Percentiles rank a stretch among this genome's conserved stretches.
Conservation (phyloP, 1,140 invertebrate genomes). For the Tenebrio molitor region DNA sequence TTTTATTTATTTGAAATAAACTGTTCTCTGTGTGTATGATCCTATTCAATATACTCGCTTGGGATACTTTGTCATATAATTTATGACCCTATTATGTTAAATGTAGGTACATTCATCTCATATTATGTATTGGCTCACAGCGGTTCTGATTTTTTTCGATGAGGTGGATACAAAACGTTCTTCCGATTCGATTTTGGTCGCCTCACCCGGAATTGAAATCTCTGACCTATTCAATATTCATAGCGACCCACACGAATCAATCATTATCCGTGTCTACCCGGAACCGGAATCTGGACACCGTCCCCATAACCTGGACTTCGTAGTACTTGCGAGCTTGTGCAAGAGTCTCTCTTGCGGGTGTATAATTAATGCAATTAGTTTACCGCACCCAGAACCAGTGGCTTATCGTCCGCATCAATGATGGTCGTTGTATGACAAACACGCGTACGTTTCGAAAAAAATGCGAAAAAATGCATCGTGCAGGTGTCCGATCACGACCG, state of each 20-base stretch:
- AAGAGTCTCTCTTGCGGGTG: conserved; percentile 7
- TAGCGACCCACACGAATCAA: not conserved
- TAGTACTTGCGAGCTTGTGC: conserved; percentile 17
- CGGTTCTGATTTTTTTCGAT: too few relatives aligned
- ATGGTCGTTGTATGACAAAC: conserved; percentile 28
- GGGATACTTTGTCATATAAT: conserved; percentile 32
- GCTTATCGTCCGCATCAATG: conserved; percentile 24
- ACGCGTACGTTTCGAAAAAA: conserved; percentile 25
- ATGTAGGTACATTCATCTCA: conserved; percentile 25
- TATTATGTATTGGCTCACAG: conserved; percentile 17
- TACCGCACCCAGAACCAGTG: conserved; percentile 36
- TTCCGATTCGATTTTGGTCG: not conserved
- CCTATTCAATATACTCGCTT: conserved; percentile 34
- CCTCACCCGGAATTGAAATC: too few relatives aligned
- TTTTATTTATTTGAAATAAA: too few relatives aligned
- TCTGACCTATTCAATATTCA: too few relatives aligned
- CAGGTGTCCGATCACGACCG: conserved; percentile 27
- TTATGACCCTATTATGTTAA: conserved; percentile 38
- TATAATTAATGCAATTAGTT: conserved; percentile 35
- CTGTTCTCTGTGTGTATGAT: too few relatives aligned
- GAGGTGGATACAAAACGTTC: not conserved
- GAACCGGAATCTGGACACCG: too few relatives aligned
- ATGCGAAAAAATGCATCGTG: conserved; percentile 28
- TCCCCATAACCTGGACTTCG: too few relatives aligned
- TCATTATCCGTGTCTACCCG: not conserved